Evolutionary conservation across 2,113 vertebrate species (phyloP).

Genomic region (Zosterops japonicus): DNA sequence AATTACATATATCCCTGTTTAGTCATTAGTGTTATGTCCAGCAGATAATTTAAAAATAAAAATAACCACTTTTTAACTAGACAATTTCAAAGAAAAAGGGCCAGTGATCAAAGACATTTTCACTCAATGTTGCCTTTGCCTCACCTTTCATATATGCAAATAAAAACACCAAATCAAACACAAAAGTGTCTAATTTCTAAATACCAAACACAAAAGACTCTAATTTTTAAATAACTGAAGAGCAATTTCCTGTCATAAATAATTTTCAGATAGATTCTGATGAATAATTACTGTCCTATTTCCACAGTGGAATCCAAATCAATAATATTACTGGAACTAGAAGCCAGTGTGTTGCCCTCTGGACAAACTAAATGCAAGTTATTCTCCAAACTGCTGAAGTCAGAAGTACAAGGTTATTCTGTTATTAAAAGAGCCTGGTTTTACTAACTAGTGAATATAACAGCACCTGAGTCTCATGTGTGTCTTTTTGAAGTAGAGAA

Average conservation of each 20-base stretch:
- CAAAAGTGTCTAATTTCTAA: not conserved
- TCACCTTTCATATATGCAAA: not conserved
- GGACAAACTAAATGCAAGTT: not conserved
- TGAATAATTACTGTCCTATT: not conserved
- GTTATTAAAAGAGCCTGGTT: not conserved
- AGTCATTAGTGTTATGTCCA: not conserved
- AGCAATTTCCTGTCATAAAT: not conserved
- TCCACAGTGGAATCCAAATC: not conserved
- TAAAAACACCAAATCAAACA: not conserved
- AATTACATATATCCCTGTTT: not conserved
- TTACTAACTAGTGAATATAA: not conserved
- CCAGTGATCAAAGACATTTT: not conserved
- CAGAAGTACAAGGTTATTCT: not conserved
- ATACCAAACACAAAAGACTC: not conserved
- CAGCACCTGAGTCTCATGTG: constrained; percentile 12
- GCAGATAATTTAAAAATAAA: not conserved
- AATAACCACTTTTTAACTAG: not conserved
- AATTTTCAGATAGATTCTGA: not conserved
- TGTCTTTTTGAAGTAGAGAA: constrained; percentile 28
- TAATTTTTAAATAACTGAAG: not conserved
- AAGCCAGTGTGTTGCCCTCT: not conserved
- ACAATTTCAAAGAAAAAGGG: not conserved
- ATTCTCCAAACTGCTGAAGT: not conserved
- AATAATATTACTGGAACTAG: not conserved
- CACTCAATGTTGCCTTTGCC: accelerated